Evolutionary conservation across 2,888 invertebrate species (phyloP).

Genomic region (Folsomia manolachei): DNA sequence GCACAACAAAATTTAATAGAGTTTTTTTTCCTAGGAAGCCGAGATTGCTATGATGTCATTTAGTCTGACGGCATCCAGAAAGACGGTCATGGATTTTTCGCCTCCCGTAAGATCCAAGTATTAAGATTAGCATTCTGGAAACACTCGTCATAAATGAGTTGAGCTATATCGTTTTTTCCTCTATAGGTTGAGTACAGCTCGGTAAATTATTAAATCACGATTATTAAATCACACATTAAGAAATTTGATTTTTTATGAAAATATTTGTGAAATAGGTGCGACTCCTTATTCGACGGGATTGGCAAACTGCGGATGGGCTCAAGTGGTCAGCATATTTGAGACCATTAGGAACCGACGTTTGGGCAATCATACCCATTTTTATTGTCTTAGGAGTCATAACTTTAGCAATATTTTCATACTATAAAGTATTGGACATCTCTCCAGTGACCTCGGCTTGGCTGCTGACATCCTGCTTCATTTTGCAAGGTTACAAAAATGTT

Average conservation of each 20-base stretch:
- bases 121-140: no score
- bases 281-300: conserved; percentile 43
- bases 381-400: conserved; percentile 39
- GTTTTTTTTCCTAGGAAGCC: conserved; percentile 39
- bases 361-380: conserved; percentile 39
- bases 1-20: neutral
- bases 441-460: conserved; percentile 39
- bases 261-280: no score
- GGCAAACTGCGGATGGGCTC: conserved; percentile 38
- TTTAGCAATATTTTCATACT: conserved; percentile 33
- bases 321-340: conserved; percentile 44
- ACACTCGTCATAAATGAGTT: no score
- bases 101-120: no score
- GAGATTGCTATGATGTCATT: conserved; percentile 48
- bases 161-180: no score
- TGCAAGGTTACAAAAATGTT: conserved; percentile 35
- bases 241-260: no score
- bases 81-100: conserved; percentile 45
- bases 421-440: conserved; percentile 30
- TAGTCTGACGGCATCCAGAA: conserved; percentile 36
- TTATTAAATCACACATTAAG: neutral
- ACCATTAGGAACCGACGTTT: conserved; percentile 46
- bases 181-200: conserved; percentile 48
- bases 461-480: conserved; percentile 43
- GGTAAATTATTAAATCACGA: conserved; percentile 28